phyloP scores from a whole-genome alignment of 1,140 invertebrate species.

The Limonius californicus region DNA sequence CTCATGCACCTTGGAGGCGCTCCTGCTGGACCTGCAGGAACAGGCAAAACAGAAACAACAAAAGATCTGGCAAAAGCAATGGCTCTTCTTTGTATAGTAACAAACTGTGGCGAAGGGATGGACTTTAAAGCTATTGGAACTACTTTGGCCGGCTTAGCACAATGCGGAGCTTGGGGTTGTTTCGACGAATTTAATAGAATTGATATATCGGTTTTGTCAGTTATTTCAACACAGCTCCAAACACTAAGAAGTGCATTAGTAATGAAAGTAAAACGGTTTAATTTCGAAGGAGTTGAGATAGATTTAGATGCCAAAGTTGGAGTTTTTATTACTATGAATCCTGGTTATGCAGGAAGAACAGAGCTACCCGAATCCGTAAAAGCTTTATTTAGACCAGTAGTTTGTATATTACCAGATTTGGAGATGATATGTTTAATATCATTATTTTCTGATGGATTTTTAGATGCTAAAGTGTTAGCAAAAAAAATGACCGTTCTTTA shows the following conservation, averaged over 20 bases:
- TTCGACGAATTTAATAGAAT: conserved; percentile 93
- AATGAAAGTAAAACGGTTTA: conserved; percentile 66
- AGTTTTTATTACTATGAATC: conserved; percentile 93
- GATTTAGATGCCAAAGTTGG: conserved; percentile 78
- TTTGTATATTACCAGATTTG: conserved; percentile 83
- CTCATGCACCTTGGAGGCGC: conserved; percentile 87
- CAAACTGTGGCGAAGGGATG: conserved; percentile 91
- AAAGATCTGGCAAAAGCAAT: conserved; percentile 88
- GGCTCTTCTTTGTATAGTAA: conserved; percentile 82
- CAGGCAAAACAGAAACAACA: conserved; percentile 88
- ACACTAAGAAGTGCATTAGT: conserved; percentile 81
- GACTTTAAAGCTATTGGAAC: conserved; percentile 83
- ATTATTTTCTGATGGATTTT: conserved; percentile 86
- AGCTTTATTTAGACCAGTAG: conserved; percentile 83
- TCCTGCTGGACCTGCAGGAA: conserved; percentile 76
- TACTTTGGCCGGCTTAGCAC: conserved; percentile 69
- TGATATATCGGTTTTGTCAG: conserved; percentile 83
- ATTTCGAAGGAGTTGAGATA: conserved; percentile 84
- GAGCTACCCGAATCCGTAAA: conserved; percentile 90
- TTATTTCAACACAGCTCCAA: conserved; percentile 87
- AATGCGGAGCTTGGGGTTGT: conserved; percentile 83
- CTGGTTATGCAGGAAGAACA: conserved; percentile 83
- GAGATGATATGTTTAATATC: conserved; percentile 90
- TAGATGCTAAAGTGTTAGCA: conserved; percentile 78
- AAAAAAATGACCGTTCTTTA: conserved; percentile 93